Base-by-base conservation (phyloP, 2,888 invertebrate genomes). In the Taphrorychus bicolor region DNA sequence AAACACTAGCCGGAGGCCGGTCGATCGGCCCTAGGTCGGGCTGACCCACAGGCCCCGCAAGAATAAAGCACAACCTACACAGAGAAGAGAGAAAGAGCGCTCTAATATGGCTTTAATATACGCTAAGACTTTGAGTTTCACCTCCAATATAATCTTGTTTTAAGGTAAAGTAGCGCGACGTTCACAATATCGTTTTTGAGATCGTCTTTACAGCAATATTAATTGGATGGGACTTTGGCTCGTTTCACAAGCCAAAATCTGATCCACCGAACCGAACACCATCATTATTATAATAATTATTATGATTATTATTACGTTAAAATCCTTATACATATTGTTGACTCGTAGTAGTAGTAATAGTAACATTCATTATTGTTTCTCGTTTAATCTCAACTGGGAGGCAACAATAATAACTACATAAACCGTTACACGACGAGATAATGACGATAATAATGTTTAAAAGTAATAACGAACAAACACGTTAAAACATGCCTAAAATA, bases 121-220 rank as follows among this genome's bases (percentile, higher is more conserved):
- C 9, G n/a, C 56, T 41, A 16, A 51, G 48, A 63, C 59, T 53
- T 57, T 53, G 67, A 62, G 24, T 57, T 58, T 24, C 21, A 22
- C 40, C 42, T 19, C 48, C 60, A 60, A 64, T 69, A 51, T 69
- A 69, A 9, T 42, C 9, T 32, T 64, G n/a, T 69, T 69, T 73
- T 65, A 76, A 77, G 77, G 77, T 77, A 78, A 76, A 73, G 76
- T 77, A 77, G 78, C 76, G 76, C 77, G 76, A 74, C 74, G 70
- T 72, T 72, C 71, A 68, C 59, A 59, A 62, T 59, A 62, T 59
- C 32, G 56, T 59, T 23, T 67, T 59, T 68, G 68, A 68, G 68
- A 68, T 68, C 67, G 62, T 54, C 67, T 59, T 21, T 53, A 40
- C 42, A 54, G 17, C 11, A 41, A 18, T 41, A 18, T 24, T 48